These are phyloP conservation scores for Arenaria interpres DNA, from an alignment of 2,113 vertebrate genomes.

Conservation along the genomic window DNA sequence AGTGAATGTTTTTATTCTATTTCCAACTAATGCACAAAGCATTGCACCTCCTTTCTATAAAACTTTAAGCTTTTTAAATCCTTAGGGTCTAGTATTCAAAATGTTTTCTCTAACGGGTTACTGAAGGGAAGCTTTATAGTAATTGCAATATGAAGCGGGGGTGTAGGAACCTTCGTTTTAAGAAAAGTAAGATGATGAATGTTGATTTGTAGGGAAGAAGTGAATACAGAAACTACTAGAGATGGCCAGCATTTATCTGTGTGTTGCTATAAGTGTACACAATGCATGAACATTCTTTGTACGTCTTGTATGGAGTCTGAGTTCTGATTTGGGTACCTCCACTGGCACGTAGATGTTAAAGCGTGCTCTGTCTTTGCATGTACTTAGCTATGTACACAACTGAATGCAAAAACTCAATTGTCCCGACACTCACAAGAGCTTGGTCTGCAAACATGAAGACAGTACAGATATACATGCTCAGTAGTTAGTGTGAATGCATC, in stretches of 20 bases:
- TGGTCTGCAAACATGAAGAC: neutral
- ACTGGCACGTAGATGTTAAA: neutral
- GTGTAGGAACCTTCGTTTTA: neutral
- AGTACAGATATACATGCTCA: neutral
- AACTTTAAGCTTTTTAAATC: neutral
- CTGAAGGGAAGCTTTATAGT: neutral
- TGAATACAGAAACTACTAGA: neutral
- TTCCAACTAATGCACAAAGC: neutral
- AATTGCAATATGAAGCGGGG: neutral
- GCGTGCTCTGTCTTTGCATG: neutral
- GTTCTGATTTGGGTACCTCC: neutral
- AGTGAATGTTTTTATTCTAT: neutral
- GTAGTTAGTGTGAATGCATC: neutral
- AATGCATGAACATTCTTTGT: neutral
- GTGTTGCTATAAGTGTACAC: neutral
- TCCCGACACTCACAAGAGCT: neutral
- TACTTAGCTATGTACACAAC: fast-evolving
- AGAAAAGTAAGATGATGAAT: neutral
- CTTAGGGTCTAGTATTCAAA: neutral
- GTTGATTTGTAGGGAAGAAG: neutral
- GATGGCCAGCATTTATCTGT: neutral
- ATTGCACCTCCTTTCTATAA: neutral
- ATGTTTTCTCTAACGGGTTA: neutral
- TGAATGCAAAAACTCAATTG: neutral
- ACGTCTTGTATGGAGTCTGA: neutral